Evolutionary conservation across 1,140 invertebrate genomes (phyloP).

Genomic region (Zaprionus camerounensis): DNA sequence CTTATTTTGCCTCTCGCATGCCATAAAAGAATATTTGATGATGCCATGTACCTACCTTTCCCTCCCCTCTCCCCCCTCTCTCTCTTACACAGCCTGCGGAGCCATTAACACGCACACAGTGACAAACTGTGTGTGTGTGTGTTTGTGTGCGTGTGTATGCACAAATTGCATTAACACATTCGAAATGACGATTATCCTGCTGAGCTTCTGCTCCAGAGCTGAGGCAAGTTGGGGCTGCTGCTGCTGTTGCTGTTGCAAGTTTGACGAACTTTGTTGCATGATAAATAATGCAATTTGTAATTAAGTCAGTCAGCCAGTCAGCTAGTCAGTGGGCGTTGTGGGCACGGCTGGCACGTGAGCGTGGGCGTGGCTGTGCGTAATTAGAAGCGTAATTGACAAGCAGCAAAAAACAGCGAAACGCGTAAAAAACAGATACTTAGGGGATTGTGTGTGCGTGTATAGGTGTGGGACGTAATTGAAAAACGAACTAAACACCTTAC

Average conservation of each 20-base stretch:
- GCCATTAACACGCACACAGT: slow-evolving; percentile 29
- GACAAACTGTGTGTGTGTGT: slow-evolving; percentile 5
- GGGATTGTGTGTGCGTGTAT: neutral
- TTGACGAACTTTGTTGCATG: slow-evolving; percentile 79
- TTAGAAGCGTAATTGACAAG: slow-evolving; percentile 62
- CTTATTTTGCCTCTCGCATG: slow-evolving; percentile 6
- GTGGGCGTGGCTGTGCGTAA: slow-evolving; percentile 55
- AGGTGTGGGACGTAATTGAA: slow-evolving; percentile 59
- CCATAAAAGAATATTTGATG: slow-evolving; percentile 54
- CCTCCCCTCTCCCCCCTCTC: neutral
- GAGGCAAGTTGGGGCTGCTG: slow-evolving; percentile 1
- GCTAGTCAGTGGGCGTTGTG: slow-evolving; percentile 37
- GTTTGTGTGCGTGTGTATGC: neutral
- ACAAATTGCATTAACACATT: slow-evolving; percentile 64
- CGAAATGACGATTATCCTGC: slow-evolving; percentile 59
- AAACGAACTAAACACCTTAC: slow-evolving; percentile 51
- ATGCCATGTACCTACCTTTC: slow-evolving; percentile 17
- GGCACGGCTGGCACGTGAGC: neutral
- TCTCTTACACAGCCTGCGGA: neutral
- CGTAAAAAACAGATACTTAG: slow-evolving; percentile 41
- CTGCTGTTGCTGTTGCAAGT: slow-evolving; percentile 48
- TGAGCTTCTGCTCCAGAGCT: slow-evolving; percentile 18
- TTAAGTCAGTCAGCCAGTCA: slow-evolving; percentile 74
- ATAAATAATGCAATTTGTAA: slow-evolving; percentile 83
- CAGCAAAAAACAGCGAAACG: slow-evolving; percentile 26